phyloP scores from a whole-genome alignment of 2,797 vertebrate species.

The Oceanodroma leucorhoa region DNA sequence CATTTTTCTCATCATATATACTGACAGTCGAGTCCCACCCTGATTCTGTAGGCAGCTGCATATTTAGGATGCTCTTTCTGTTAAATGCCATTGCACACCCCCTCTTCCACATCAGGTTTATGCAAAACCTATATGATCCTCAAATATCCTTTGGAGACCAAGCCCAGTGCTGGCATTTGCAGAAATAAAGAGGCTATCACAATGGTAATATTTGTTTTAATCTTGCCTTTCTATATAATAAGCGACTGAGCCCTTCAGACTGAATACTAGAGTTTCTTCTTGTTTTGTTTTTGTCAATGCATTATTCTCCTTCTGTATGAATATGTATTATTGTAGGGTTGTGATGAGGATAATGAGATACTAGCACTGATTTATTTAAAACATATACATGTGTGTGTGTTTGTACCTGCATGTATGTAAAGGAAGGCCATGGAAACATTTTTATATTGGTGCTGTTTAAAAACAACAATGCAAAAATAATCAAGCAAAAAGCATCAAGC shows the following conservation, averaged over 20 bases:
- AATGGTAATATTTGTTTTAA: neutral
- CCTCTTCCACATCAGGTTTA: neutral
- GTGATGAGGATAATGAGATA: neutral
- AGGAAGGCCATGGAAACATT: neutral
- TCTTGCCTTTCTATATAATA: neutral
- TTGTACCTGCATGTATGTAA: neutral
- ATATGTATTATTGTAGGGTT: neutral
- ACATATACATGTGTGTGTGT: neutral
- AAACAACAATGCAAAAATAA: neutral
- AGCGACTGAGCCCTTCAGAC: neutral
- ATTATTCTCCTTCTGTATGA: neutral
- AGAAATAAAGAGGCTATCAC: neutral
- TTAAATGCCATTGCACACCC: constrained; percentile 29
- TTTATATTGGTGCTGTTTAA: neutral
- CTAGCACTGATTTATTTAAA: neutral
- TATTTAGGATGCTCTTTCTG: constrained; percentile 12
- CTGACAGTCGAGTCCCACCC: neutral
- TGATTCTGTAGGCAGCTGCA: neutral
- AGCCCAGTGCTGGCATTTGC: neutral
- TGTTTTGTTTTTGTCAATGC: neutral
- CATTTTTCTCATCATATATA: constrained; percentile 19
- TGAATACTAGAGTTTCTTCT: neutral
- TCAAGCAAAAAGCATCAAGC: neutral
- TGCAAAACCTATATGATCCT: neutral
- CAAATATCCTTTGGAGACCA: constrained; percentile 4